Evolutionary conservation across 2,888 invertebrate genomes (phyloP).

Genomic region (Drosophila colorata): DNA sequence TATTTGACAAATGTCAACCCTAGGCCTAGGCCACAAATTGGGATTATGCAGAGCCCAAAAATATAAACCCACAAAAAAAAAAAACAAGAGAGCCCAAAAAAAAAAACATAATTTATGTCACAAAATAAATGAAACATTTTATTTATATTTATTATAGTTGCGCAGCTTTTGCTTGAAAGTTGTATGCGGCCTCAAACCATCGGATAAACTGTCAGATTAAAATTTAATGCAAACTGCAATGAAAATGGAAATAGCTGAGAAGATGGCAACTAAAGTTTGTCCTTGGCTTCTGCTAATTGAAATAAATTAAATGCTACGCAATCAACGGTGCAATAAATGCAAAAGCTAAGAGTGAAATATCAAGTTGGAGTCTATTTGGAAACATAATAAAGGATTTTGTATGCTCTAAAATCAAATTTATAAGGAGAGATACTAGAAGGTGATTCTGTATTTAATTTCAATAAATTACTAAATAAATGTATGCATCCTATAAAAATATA

Average conservation of each 20-base stretch:
- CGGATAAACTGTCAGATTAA: constrained; percentile 28
- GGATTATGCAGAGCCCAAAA: constrained; percentile 37
- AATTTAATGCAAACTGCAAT: constrained; percentile 32
- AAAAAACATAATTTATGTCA: constrained; percentile 22
- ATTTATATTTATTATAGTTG: constrained; percentile 33
- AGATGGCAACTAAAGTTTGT: constrained; percentile 18
- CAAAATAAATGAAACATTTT: constrained; percentile 33
- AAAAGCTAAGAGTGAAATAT: constrained; percentile 9
- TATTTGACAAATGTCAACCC: constrained; percentile 41
- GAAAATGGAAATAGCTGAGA: constrained; percentile 3
- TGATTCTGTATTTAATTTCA: too few relatives aligned
- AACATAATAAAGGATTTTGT: background rate
- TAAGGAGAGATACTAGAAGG: background rate
- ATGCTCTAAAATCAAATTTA: background rate
- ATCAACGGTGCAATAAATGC: constrained; percentile 58
- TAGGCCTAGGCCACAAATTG: constrained; percentile 33
- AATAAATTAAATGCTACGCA: constrained; percentile 57
- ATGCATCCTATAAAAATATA: too few relatives aligned
- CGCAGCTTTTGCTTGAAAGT: constrained; percentile 7
- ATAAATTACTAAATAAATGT: too few relatives aligned
- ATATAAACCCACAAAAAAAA: constrained; percentile 11
- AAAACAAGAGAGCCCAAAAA: constrained; percentile 1
- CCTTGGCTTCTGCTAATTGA: constrained; percentile 54
- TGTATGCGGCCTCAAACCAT: constrained; percentile 8
- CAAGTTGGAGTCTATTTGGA: too few relatives aligned